Percentiles rank a stretch among this genome's conserved stretches.
phyloP scores from a whole-genome alignment of 1,140 invertebrate genomes.

The Anthonomus grandis region DNA sequence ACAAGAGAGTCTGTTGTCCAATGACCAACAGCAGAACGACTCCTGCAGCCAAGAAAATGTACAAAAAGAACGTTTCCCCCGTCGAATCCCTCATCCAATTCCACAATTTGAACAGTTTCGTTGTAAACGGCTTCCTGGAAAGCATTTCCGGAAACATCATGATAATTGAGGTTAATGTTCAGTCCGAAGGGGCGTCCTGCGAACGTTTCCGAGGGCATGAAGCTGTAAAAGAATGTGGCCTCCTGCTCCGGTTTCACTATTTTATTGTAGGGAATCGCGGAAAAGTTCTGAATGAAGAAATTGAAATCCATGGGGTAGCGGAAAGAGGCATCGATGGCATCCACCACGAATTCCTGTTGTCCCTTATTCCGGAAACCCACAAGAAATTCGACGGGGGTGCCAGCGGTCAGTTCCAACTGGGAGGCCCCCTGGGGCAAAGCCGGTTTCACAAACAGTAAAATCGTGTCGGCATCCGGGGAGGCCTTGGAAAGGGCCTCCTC shows the following conservation, averaged over 20 bases:
- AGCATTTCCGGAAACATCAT: conserved; percentile 66
- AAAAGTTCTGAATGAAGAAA: conserved; percentile 93
- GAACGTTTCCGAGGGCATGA: conserved; percentile 92
- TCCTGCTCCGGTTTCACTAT: conserved; percentile 88
- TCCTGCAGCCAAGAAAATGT: conserved; percentile 88
- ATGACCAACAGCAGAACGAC: conserved; percentile 83
- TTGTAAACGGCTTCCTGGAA: conserved; percentile 93
- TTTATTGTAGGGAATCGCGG: conserved; percentile 79
- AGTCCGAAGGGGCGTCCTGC: conserved; percentile 94
- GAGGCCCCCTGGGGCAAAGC: conserved; percentile 53
- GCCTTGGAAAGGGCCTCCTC: conserved; percentile 70
- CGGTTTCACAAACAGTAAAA: conserved; percentile 90
- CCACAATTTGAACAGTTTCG: conserved; percentile 95
- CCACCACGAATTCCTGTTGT: conserved; percentile 83
- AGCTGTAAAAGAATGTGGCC: conserved; percentile 92
- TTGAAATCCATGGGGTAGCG: conserved; percentile 98
- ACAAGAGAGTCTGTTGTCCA: conserved; percentile 85
- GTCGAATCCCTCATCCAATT: conserved; percentile 95
- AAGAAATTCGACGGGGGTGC: conserved; percentile 88
- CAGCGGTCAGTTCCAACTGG: conserved; percentile 81
- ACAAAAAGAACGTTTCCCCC: conserved; percentile 98
- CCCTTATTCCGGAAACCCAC: conserved; percentile 97
- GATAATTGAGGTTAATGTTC: conserved; percentile 90
- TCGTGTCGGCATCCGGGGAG: conserved; percentile 90
- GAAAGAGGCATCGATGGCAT: conserved; percentile 95